Evolutionary conservation across 2,797 vertebrate species (phyloP), one percentile per base, ranked within the genome.

Genomic region (Lithobates pipiens): DNA sequence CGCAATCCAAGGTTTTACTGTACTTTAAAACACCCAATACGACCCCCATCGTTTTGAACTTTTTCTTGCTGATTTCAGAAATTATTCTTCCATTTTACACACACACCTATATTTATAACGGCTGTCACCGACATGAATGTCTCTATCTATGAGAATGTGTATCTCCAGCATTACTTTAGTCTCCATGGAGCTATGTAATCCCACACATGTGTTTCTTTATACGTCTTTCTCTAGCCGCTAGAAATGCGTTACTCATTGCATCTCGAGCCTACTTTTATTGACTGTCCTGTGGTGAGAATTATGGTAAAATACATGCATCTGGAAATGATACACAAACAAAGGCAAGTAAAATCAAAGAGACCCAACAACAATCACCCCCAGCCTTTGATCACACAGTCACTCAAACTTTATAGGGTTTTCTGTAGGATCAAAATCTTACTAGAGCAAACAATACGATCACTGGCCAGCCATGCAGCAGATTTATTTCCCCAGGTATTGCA

Each of bases 391-490:
- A 83, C 25, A 69, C 77, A 74, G 44, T 81, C 77, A 81, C 85
- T 74, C 44, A 83, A 79, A 83, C 70, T 87, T 87, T 79, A 87
- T 87, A 87, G 76, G 85, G 80, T 87, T 86, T 87, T 87, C 76
- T 87, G 80, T 83, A 87, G 32, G 81, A 83, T 83, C 76, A 83
- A 83, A 87, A 87, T 83, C n/a, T 27, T 75, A 79, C 76, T 83
- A 79, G 34, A 61, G 80, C 76, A 74, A 79, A 39, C 81, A 87
- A 87, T 75, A 87, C 75, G 85, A 80, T 78, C 81, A 39, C 69
- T 25, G 72, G 61, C 77, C 42, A 54, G 73, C 84, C 77, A 32
- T 27, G 54, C 29, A 44, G 68, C 74, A 82, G 79, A 85, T 73
- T 79, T 84, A 84, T 76, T 39, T 36, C 36, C 5, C 13, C 25